These are phyloP conservation scores for Calliphora vomitoria DNA, from an alignment of 2,888 invertebrate genomes.

Conservation along the genomic window DNA sequence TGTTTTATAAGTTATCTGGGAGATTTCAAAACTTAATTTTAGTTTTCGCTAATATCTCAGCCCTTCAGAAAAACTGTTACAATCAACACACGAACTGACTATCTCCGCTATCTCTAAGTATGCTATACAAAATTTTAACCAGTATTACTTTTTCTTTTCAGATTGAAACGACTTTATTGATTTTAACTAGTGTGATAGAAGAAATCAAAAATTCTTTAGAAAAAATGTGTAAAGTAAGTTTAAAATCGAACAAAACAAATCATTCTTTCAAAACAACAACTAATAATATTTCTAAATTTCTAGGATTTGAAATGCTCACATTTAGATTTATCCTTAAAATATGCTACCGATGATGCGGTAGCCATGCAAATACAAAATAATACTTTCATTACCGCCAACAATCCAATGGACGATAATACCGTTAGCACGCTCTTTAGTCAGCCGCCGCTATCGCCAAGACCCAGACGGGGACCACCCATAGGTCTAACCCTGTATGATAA, in stretches of 20 bases:
- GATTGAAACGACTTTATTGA: constrained; percentile 88
- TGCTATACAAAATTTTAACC: too few relatives aligned
- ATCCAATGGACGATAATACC: constrained; percentile 70
- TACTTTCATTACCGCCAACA: constrained; percentile 75
- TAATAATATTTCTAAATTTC: constrained; percentile 6
- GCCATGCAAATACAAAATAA: constrained; percentile 78
- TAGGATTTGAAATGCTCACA: constrained; percentile 82
- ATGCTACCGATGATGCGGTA: constrained; percentile 77
- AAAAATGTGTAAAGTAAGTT: constrained; percentile 86
- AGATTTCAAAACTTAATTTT: too few relatives aligned
- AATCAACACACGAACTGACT: too few relatives aligned
- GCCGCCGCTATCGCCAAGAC: constrained; percentile 77
- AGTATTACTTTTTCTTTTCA: constrained; percentile 79
- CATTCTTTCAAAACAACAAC: background rate
- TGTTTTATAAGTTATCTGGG: too few relatives aligned
- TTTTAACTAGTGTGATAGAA: constrained; percentile 86
- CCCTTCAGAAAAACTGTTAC: too few relatives aligned
- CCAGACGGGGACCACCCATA: constrained; percentile 78
- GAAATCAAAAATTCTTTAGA: constrained; percentile 87
- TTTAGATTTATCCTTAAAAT: constrained; percentile 79
- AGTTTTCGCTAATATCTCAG: too few relatives aligned
- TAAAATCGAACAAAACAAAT: background rate
- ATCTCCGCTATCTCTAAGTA: too few relatives aligned
- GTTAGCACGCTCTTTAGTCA: constrained; percentile 74
- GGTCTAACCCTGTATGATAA: constrained; percentile 78